Evolutionary conservation across 2,113 vertebrate genomes (phyloP).

Genomic region (Anarhynchus alexandrinus): DNA sequence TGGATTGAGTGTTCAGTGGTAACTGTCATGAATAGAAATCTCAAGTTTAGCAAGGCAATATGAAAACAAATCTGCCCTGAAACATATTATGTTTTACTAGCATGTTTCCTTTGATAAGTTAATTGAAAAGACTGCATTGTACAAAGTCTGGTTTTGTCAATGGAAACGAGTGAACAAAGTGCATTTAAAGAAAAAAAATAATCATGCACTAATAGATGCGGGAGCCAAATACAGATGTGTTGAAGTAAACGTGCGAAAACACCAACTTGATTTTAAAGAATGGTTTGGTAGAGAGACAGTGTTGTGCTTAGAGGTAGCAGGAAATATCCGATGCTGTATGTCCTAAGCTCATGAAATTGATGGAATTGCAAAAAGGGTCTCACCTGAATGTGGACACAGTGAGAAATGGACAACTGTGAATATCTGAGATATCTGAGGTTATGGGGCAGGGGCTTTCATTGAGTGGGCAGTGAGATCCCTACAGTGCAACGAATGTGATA

Average conservation of each 20-base stretch:
- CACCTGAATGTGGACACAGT: neutral
- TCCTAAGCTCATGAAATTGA: neutral
- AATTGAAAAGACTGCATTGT: neutral
- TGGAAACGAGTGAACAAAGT: neutral
- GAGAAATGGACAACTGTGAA: neutral
- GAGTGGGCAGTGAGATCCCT: neutral
- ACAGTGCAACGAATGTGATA: neutral
- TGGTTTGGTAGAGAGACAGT: neutral
- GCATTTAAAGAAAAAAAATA: neutral
- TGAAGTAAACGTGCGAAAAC: neutral
- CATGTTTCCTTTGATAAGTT: neutral
- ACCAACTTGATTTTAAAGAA: neutral
- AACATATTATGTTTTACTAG: neutral
- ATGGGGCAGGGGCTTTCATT: neutral
- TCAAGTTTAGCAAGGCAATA: neutral
- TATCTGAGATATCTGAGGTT: neutral
- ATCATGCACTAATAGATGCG: neutral
- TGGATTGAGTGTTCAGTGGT: neutral
- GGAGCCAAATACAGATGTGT: neutral
- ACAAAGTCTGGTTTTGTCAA: neutral
- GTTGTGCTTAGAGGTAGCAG: neutral
- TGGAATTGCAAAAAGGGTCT: neutral
- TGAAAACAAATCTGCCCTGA: neutral
- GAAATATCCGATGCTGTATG: neutral
- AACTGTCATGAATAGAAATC: neutral